Base-by-base conservation (phyloP, 2,113 vertebrate species). In the Microcebus lehilahytsara region DNA sequence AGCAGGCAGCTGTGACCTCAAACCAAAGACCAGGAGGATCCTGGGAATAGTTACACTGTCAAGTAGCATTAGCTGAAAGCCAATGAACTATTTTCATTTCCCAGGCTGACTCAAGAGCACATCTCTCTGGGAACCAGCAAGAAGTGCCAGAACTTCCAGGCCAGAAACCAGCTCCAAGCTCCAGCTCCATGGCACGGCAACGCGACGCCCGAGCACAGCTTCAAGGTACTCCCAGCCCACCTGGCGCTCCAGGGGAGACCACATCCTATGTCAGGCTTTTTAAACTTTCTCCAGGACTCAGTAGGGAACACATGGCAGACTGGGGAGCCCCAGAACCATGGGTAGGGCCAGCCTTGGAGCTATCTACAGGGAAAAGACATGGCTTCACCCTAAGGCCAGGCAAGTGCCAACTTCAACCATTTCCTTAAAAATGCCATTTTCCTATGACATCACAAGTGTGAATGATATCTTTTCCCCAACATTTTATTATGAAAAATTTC, bases 401-500 rank as follows among this genome's bases (percentile, higher is more conserved):
- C 32, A 51, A 42, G 62, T 4, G 30, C 67, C 71, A 10, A 2
- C n/a, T 77, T 79, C 77, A 91, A 87, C 32, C 27, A 30, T 14
- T 56, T 66, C 86, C 91, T 85, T 84, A 37, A 87, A 74, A 58
- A 88, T 3, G 12, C 14, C 51, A 11, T 12, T 84, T 69, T 60
- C 60, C 85, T 46, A 87, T 22, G 37, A 88, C 87, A 42, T 51
- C 46, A 32, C 11, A 1, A 67, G 40, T 46, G 22, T 89, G 79
- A 86, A 42, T 58, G 60, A 34, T 17, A 22, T 27, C 72, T 66
- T 66, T 93, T 58, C 46, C 10, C 56, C 10, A 37, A 77, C 64
- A 79, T 56, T 46, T 75, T 93, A 64, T 42, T 58, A 30, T 16
- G 22, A 95, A 79, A 72, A 71, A 23, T 81, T 85, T 79, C 72